Evolutionary conservation across 2,888 invertebrate genomes (phyloP), one percentile per base, ranked within the genome.

Genomic region (Lithodes maja): DNA sequence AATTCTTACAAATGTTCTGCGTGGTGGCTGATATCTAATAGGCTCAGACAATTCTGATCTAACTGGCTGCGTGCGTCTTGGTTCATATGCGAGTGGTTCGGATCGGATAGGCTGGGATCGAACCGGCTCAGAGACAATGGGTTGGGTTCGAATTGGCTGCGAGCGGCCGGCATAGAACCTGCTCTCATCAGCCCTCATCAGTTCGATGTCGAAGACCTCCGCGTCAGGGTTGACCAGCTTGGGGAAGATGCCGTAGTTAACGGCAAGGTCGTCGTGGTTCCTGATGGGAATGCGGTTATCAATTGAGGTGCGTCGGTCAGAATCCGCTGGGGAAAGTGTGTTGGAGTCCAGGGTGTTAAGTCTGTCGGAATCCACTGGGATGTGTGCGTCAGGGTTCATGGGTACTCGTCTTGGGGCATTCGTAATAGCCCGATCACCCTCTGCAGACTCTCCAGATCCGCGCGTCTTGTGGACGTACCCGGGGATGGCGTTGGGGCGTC

Each of bases 41-140:
- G 85, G 80, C 80, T 80, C 79, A n/a, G n/a, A n/a, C n/a, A n/a
- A n/a, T n/a, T n/a, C n/a, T 12, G 80, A 78, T 53, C 52, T 69
- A n/a, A 78, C 53, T 17, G 85, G 33, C 33, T 79, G 79, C 12
- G 68, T 17, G n/a, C 78, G 55, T 15, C 78, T 15, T n/a, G 85
- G 78, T 78, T 85, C 77, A 50, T 77, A 85, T 52, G 15, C 15
- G 61, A 85, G 61, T 54, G 78, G 68, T 49, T 85, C 78, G 2
- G 85, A 77, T 68, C 33, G 49, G 1, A 78, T 33, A 53, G 85
- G 85, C 78, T 85, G 78, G 50, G 61, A 50, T 17, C 78, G 54
- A 49, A 78, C 49, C n/a, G 85, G 77, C 85, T 85, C 79, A 17
- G 85, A 85, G 5, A 52, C 15, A 15, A 79, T 50, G n/a, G 85